Evolutionary conservation across 2,113 vertebrate genomes (phyloP), one percentile per base, ranked within the genome.

Genomic region (Chionodraco myersi): DNA sequence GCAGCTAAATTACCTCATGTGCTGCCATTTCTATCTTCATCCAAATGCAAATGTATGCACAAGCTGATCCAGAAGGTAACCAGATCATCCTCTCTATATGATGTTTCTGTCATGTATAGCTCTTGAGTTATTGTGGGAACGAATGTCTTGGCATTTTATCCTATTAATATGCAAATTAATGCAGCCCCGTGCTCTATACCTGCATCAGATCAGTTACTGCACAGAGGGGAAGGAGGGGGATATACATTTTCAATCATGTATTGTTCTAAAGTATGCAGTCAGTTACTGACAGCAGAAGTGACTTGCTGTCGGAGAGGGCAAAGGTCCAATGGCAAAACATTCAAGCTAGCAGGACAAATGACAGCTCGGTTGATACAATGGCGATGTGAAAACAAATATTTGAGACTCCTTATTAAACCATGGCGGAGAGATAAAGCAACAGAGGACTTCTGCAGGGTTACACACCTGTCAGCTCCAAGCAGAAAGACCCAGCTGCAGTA

Each of bases 141-240:
- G 2, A 65, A 54, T 56, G 16, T 59, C 45, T 2, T 21, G 67
- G 5, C 69, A 63, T 60, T 73, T 72, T 4, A 2, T 1, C 16
- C 47, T 3, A 52, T 74, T 65, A 54, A 64, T 49, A 86, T 86
- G 79, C 64, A 65, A 64, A 80, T 86, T 1, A 48, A 75, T 75
- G 81, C 67, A 58, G 79, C 44, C 6, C 41, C 48, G 26, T 54
- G 62, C 62, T 48, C 18, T 59, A 45, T 44, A 57, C 36, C 41
- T 16, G 14, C 54, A 81, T 73, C 36, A 36, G 44, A 79, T 64
- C 16, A 11, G 49, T 45, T 48, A 54, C 3, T 54, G 48, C 52
- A 44, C 10, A 2, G 34, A 10, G 44, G 36, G 36, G 64, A 11
- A 26, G 5, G 9, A 23, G 30, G 10, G 57, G 2, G 8, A 14